phyloP scores from a whole-genome alignment of 2,113 vertebrate species.

The Jacana jacana region DNA sequence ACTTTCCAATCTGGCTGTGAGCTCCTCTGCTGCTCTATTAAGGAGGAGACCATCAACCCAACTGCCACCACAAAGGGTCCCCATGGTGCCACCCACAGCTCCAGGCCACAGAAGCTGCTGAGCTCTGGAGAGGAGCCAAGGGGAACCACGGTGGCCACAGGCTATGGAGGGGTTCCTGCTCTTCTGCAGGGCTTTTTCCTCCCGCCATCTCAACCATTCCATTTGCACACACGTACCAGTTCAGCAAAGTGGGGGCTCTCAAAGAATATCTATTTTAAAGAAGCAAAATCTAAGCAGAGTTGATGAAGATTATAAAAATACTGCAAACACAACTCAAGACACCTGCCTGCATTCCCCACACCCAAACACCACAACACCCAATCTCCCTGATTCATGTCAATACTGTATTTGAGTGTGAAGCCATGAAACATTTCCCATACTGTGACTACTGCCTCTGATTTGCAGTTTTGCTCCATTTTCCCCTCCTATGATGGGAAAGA shows the following conservation, averaged over 20 bases:
- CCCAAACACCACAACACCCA: background rate
- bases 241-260: background rate
- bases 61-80: background rate
- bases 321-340: background rate
- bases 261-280: background rate
- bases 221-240: background rate
- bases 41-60: no score
- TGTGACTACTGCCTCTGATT: background rate
- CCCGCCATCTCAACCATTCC: rapidly evolving
- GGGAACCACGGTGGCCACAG: background rate
- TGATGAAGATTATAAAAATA: background rate
- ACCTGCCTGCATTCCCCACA: background rate
- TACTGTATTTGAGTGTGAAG: background rate
- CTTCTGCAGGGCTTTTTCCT: background rate
- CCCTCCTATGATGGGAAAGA: background rate
- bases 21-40: background rate
- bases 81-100: background rate
- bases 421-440: background rate
- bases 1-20: background rate
- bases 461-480: background rate
- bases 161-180: background rate
- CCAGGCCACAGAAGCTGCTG: background rate
- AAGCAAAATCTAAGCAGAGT: background rate
- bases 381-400: rapidly evolving
- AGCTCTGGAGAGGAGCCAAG: background rate